Percentiles rank a stretch among this genome's conserved stretches.
Evolutionary conservation across 2,113 vertebrate genomes (phyloP).

Genomic region (Drymodes brunneopygia): DNA sequence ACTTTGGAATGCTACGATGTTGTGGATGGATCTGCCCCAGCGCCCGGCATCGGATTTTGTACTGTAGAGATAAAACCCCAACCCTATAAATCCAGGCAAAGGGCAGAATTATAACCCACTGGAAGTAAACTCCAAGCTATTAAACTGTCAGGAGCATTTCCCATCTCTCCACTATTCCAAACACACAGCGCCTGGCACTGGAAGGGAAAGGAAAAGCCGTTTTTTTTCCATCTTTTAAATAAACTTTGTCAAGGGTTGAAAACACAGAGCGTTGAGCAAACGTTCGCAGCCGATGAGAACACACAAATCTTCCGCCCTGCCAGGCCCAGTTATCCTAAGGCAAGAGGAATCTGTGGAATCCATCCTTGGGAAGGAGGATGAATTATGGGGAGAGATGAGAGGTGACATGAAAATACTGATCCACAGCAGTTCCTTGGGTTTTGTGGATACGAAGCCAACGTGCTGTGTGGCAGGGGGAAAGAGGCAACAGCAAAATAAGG

Average conservation of each 20-base stretch:
- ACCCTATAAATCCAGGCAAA: not conserved
- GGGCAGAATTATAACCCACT: not conserved
- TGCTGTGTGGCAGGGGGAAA: fast-evolving
- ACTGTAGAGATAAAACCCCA: not conserved
- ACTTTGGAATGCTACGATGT: not conserved
- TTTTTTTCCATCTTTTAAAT: not conserved
- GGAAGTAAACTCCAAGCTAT: conserved; percentile 10
- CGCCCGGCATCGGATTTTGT: fast-evolving
- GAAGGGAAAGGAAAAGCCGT: not conserved
- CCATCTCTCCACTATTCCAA: not conserved
- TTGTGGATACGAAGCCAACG: not conserved
- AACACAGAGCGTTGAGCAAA: not conserved
- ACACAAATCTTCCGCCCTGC: not conserved
- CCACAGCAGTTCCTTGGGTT: not conserved
- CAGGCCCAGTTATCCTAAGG: not conserved
- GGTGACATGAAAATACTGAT: not conserved
- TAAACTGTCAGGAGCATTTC: conserved; percentile 1
- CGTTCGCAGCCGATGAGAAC: not conserved
- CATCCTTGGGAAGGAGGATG: not conserved
- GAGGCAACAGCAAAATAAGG: not conserved
- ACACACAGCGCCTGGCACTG: not conserved
- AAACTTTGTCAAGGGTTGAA: not conserved
- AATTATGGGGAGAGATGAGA: not conserved
- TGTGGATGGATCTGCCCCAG: not conserved
- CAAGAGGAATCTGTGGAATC: not conserved